Conservation (phyloP, 2,797 vertebrate species). For the Erethizon dorsatum region DNA sequence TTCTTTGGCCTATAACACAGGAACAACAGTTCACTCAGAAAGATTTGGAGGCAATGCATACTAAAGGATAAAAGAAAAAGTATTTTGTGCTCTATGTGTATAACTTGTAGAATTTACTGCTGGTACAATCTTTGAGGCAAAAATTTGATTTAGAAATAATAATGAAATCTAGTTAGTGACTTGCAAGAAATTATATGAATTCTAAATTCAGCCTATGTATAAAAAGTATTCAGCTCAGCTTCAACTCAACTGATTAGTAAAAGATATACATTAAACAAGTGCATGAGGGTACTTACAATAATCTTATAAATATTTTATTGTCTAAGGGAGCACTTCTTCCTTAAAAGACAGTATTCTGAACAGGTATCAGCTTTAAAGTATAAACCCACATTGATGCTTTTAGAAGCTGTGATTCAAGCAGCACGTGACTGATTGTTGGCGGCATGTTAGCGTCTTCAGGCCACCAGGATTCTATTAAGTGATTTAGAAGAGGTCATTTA, state of each 20-base stretch:
- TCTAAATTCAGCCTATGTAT: conserved; percentile 61
- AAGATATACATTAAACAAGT: conserved; percentile 7
- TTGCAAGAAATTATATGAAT: conserved; percentile 58
- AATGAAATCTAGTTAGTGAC: conserved; percentile 55
- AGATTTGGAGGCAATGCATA: not conserved
- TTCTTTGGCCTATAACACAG: not conserved
- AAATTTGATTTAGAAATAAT: conserved; percentile 62
- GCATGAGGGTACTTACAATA: not conserved
- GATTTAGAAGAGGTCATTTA: conserved; percentile 78
- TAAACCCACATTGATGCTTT: not conserved
- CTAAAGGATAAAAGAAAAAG: conserved; percentile 30
- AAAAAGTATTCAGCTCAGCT: conserved; percentile 36
- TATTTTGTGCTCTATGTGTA: not conserved
- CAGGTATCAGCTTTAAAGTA: conserved; percentile 32
- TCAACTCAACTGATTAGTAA: conserved; percentile 46
- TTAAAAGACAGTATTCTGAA: conserved; percentile 59
- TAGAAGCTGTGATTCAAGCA: conserved; percentile 69
- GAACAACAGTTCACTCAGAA: not conserved
- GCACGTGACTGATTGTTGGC: conserved; percentile 13
- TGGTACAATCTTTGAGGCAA: conserved; percentile 46
- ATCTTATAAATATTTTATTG: conserved; percentile 40
- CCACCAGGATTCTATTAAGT: conserved; percentile 78
- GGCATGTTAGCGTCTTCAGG: conserved; percentile 59
- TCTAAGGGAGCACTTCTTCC: not conserved
- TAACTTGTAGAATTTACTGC: conserved; percentile 41